A percentile compares a stretch with the other conserved stretches of the same genome.
These are phyloP conservation scores for Parasteatoda tepidariorum DNA, from an alignment of 1,140 invertebrate species.

Conservation along the genomic window DNA sequence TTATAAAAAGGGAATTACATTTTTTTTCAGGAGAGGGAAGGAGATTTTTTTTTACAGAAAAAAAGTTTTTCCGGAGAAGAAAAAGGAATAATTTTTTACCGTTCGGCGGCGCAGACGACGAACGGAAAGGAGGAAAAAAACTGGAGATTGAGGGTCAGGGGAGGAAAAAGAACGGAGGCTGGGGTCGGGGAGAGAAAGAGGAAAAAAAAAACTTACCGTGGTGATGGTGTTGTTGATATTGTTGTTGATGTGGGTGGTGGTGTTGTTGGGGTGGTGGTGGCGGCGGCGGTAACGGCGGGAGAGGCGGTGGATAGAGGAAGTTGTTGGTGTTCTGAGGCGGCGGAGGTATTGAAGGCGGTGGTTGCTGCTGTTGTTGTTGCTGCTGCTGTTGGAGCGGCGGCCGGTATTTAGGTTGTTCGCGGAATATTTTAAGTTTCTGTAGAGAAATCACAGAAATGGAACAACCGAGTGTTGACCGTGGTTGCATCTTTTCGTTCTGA, in stretches of 20 bases:
- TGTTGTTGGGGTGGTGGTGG: constrained; percentile 8
- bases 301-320: constrained; percentile 49
- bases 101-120: not conserved
- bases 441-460: constrained; percentile 64
- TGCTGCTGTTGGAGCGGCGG: constrained; percentile 42
- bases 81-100: not conserved
- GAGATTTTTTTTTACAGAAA: not conserved
- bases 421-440: constrained; percentile 64
- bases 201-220: constrained; percentile 37
- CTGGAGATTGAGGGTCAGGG: not conserved
- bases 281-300: not conserved
- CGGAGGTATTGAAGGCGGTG: too few relatives aligned
- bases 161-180: not conserved
- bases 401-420: constrained; percentile 64
- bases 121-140: not conserved
- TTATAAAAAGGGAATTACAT: not conserved
- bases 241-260: constrained; percentile 35
- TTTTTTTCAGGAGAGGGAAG: not conserved
- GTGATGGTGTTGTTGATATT: constrained; percentile 55
- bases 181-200: constrained; percentile 3
- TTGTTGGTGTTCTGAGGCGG: constrained; percentile 35
- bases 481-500: constrained; percentile 47
- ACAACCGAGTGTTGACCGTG: constrained; percentile 48
- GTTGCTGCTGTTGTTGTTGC: constrained; percentile 8
- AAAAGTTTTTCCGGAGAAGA: not conserved